These are phyloP conservation scores for Otus scops DNA, from an alignment of 2,797 vertebrate species.

Conservation along the genomic window DNA sequence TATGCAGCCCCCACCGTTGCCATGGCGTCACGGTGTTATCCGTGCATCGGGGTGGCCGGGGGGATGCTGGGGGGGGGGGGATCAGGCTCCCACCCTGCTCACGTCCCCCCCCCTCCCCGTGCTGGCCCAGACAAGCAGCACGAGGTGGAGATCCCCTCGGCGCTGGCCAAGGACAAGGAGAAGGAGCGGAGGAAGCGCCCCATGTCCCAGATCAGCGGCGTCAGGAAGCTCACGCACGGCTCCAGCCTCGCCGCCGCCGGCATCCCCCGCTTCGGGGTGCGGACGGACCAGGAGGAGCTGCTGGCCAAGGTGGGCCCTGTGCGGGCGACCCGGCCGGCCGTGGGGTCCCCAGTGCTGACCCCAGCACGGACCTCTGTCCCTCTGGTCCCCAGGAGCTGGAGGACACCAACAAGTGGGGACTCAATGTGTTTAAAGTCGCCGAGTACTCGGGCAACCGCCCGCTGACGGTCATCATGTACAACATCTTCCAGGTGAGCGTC, in stretches of 20 bases:
- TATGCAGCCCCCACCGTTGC: slow-evolving; percentile 70
- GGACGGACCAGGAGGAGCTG: slow-evolving; percentile 82
- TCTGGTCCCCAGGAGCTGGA: slow-evolving; percentile 83
- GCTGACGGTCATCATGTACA: slow-evolving; percentile 89
- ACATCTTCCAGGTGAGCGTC: slow-evolving; percentile 88
- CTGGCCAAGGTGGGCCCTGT: slow-evolving; percentile 82
- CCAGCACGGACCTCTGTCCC: background rate
- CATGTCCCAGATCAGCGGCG: slow-evolving; percentile 88
- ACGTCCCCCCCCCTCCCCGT: accelerated
- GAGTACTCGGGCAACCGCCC: slow-evolving; percentile 89
- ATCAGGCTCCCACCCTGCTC: accelerated
- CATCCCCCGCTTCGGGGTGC: slow-evolving; percentile 89
- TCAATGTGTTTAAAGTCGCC: slow-evolving; percentile 89
- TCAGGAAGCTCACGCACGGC: slow-evolving; percentile 78
- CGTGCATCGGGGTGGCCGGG: background rate
- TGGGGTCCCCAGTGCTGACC: accelerated
- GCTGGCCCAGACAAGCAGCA: slow-evolving; percentile 85
- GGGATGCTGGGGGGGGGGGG: too few relatives aligned
- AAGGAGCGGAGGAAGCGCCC: slow-evolving; percentile 85
- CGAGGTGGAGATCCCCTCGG: slow-evolving; percentile 86
- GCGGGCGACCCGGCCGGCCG: accelerated
- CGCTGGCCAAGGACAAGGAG: slow-evolving; percentile 77
- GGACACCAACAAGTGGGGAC: slow-evolving; percentile 89
- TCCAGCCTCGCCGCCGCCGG: slow-evolving; percentile 73
- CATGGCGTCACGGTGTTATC: slow-evolving; percentile 73